A percentile compares a stretch with the other conserved stretches of the same genome.
These are phyloP conservation scores for Trachops cirrhosus DNA, from an alignment of 2,797 vertebrate species.

Conservation along the genomic window DNA sequence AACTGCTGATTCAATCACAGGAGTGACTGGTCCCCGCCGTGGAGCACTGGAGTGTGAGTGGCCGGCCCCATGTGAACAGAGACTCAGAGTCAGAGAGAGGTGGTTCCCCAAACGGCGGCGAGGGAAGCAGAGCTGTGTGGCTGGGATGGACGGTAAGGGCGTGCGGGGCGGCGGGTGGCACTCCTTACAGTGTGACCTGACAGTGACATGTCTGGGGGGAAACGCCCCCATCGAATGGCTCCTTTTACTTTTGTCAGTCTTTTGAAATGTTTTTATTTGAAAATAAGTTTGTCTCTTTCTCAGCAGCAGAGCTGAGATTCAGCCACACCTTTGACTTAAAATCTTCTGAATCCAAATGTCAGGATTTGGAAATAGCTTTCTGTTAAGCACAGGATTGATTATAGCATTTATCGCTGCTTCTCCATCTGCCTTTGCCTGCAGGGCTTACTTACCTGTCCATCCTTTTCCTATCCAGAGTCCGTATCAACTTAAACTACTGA, in stretches of 20 bases:
- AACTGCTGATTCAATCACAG: neutral
- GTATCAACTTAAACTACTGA: neutral
- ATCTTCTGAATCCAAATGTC: neutral
- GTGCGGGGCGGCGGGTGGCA: too few relatives aligned
- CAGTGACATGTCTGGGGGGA: rapidly evolving
- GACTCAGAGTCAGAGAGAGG: neutral
- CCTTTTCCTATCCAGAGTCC: neutral
- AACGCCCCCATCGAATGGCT: neutral
- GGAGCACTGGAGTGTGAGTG: rapidly evolving
- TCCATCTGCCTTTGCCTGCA: rapidly evolving
- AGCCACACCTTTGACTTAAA: neutral
- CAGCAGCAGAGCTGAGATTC: neutral
- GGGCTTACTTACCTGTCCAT: neutral
- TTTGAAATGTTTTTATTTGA: neutral
- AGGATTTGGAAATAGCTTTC: neutral
- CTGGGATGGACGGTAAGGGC: neutral
- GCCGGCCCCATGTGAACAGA: rapidly evolving
- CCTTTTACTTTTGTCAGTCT: neutral
- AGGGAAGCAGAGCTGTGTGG: rapidly evolving
- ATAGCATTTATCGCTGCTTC: neutral
- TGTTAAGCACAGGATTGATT: neutral
- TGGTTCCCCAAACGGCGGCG: rapidly evolving
- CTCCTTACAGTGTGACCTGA: neutral
- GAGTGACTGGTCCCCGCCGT: neutral
- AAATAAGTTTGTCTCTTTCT: slow-evolving; percentile 2